These are phyloP conservation scores for Bombus confusus DNA, from an alignment of 1,140 invertebrate species.

Conservation along the genomic window DNA sequence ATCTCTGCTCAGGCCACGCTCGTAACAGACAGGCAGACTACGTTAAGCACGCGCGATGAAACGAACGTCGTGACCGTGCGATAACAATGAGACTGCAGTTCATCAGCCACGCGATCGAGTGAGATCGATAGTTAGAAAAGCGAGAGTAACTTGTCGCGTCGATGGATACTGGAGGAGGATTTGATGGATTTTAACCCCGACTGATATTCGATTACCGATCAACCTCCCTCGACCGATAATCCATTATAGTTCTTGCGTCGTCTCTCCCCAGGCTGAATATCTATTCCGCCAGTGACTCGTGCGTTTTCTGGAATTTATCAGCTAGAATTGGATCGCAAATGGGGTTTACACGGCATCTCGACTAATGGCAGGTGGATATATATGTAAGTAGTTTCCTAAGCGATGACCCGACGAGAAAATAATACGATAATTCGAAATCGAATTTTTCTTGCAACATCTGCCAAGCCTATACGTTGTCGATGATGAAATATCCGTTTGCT, in stretches of 20 bases:
- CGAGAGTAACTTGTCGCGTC: constrained; percentile 45
- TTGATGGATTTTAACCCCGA: constrained; percentile 79
- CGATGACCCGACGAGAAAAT: constrained; percentile 10
- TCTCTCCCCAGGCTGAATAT: constrained; percentile 57
- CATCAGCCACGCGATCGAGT: background rate
- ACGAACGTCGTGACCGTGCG: background rate
- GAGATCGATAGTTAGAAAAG: constrained; percentile 9
- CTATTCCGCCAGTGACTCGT: constrained; percentile 66
- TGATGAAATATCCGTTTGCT: background rate
- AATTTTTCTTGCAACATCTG: background rate
- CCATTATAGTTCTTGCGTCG: constrained; percentile 77
- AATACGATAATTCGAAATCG: background rate
- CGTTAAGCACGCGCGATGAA: background rate
- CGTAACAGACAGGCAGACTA: background rate
- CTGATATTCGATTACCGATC: constrained; percentile 79
- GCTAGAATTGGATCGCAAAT: constrained; percentile 74
- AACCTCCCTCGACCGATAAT: constrained; percentile 72
- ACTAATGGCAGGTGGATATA: background rate
- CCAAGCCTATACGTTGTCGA: too few species aligned
- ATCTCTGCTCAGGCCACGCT: background rate
- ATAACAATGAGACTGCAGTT: constrained; percentile 14
- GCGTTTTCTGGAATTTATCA: constrained; percentile 78
- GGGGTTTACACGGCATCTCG: constrained; percentile 70
- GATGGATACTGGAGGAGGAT: constrained; percentile 62
- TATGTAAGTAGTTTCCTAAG: constrained; percentile 44